Evolutionary conservation across 2,113 vertebrate species (phyloP).

Genomic region (Phyllostomus hastatus): DNA sequence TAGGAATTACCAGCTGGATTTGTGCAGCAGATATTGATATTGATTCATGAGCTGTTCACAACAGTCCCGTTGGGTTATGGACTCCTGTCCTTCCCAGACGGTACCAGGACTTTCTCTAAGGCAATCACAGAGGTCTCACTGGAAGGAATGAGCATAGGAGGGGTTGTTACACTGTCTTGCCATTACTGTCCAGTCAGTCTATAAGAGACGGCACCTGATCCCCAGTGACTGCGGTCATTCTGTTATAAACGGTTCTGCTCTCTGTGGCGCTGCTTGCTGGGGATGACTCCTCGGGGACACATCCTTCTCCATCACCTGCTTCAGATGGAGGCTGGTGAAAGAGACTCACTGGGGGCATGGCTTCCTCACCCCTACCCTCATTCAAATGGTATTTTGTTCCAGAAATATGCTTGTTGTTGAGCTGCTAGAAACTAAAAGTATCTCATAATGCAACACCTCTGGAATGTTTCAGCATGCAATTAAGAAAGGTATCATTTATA

Average conservation of each 20-base stretch:
- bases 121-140: background rate
- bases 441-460: background rate
- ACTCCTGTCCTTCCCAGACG: background rate
- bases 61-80: background rate
- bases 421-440: background rate
- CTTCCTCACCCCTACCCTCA: background rate
- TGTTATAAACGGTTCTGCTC: background rate
- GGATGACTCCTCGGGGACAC: background rate
- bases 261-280: background rate
- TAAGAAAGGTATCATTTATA: background rate
- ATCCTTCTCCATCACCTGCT: background rate
- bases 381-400: background rate
- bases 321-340: background rate
- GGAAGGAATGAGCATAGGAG: conserved; percentile 6
- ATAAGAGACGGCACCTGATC: background rate
- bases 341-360: background rate
- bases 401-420: background rate
- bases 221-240: conserved; percentile 17
- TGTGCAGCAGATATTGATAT: background rate
- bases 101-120: background rate
- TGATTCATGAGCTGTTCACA: background rate
- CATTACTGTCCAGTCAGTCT: background rate
- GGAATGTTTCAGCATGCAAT: background rate
- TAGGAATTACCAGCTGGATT: background rate
- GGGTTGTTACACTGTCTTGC: background rate